Evolutionary conservation across 2,113 vertebrate species (phyloP).

Genomic region (Aspidoscelis tigris): DNA sequence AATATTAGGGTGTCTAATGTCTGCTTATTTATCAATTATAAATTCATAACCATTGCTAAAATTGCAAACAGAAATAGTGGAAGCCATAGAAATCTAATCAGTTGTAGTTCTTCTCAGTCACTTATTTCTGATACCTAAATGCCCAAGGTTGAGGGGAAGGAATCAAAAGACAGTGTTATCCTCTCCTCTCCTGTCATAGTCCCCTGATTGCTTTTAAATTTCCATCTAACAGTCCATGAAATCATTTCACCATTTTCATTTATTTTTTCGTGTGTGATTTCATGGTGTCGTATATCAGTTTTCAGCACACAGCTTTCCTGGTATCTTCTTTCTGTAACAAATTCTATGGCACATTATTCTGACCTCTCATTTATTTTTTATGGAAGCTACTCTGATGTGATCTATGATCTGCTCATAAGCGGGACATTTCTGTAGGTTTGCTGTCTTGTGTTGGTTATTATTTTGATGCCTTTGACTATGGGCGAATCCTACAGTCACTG

Average conservation of each 20-base stretch:
- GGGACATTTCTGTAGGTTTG: background rate
- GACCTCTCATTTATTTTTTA: conserved; percentile 43
- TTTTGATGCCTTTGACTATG: too few species aligned
- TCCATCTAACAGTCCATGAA: conserved; percentile 56
- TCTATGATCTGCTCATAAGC: conserved; percentile 31
- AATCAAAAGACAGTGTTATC: conserved; percentile 32
- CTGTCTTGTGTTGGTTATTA: background rate
- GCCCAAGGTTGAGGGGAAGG: conserved; percentile 5
- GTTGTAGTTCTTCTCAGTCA: conserved; percentile 48
- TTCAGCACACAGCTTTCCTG: conserved; percentile 63
- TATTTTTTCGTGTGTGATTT: conserved; percentile 60
- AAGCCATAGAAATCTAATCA: conserved; percentile 6
- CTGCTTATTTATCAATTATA: conserved; percentile 57
- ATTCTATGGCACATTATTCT: conserved; percentile 46
- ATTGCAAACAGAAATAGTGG: conserved; percentile 49
- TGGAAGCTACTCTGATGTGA: conserved; percentile 36
- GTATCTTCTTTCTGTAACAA: conserved; percentile 45
- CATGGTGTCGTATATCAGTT: conserved; percentile 62
- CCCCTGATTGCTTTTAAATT: conserved; percentile 53
- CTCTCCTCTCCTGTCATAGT: conserved; percentile 28
- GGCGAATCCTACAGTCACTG: background rate
- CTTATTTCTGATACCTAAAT: conserved; percentile 32
- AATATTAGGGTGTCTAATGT: conserved; percentile 44
- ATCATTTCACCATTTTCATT: conserved; percentile 64
- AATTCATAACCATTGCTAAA: conserved; percentile 48